Percentiles rank a stretch among this genome's conserved stretches.
These are phyloP conservation scores for Ctenicera cuprea DNA, from an alignment of 2,888 invertebrate species.

Conservation along the genomic window DNA sequence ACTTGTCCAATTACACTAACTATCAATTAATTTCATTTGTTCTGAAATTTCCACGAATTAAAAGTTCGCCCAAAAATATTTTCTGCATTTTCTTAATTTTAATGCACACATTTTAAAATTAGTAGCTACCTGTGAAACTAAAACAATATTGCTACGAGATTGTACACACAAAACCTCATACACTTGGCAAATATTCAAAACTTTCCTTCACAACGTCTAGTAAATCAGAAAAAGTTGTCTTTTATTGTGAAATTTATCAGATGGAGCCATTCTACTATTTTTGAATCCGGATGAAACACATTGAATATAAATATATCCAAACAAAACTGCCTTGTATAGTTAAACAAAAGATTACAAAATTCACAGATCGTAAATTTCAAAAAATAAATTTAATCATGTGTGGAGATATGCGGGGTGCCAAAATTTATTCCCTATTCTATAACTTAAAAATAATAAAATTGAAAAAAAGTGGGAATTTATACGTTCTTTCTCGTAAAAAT, in stretches of 20 bases:
- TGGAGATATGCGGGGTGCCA: too few relatives aligned
- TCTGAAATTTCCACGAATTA: too few relatives aligned
- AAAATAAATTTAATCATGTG: too few relatives aligned
- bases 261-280: background rate
- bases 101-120: background rate
- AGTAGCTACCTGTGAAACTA: background rate
- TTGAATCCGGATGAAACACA: background rate
- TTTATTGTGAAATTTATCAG: constrained; percentile 3
- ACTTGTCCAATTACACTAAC: too few relatives aligned
- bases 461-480: too few relatives aligned
- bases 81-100: background rate
- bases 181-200: constrained; percentile 17
- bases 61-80: background rate
- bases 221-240: constrained; percentile 9
- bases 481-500: too few relatives aligned
- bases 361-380: too few relatives aligned
- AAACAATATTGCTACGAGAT: background rate
- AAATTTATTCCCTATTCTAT: too few relatives aligned
- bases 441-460: too few relatives aligned
- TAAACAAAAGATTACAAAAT: background rate
- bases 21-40: too few relatives aligned
- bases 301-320: background rate
- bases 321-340: background rate
- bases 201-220: background rate
- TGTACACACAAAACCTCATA: constrained; percentile 19